Conservation (phyloP, 2,113 vertebrate species). For the Platycercus adscitus region DNA sequence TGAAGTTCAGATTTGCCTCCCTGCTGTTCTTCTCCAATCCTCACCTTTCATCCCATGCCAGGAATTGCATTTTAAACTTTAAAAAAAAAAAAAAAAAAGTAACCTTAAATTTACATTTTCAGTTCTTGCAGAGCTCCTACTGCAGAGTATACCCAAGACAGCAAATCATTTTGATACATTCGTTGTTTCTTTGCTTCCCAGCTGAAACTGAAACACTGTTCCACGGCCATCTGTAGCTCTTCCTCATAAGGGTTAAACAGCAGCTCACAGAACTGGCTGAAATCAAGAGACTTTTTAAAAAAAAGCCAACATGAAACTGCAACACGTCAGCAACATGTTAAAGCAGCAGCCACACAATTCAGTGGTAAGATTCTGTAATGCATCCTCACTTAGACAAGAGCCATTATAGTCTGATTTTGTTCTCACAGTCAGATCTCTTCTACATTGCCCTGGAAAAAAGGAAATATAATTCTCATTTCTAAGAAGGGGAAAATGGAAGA, state of each 20-base stretch:
- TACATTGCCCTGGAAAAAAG: not conserved
- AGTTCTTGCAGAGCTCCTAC: not conserved
- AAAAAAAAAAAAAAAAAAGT: not conserved
- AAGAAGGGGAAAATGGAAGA: not conserved
- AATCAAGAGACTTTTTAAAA: not conserved
- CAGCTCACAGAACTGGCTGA: not conserved
- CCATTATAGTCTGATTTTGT: not conserved
- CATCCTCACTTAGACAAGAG: not conserved
- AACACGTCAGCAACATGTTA: not conserved
- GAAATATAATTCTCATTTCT: not conserved
- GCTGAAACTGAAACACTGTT: not conserved
- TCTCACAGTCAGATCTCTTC: not conserved
- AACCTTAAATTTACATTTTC: not conserved
- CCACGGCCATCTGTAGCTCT: rapidly evolving
- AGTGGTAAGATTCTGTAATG: not conserved
- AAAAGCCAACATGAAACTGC: not conserved
- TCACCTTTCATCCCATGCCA: not conserved
- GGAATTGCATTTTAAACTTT: not conserved
- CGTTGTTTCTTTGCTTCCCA: not conserved
- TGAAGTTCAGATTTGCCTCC: not conserved
- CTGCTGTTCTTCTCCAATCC: not conserved
- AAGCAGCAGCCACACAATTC: not conserved
- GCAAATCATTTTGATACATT: not conserved
- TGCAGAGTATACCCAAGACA: not conserved
- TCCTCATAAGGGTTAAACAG: not conserved